Conservation (phyloP, 2,797 vertebrate genomes). For the Myotis findleyi region DNA sequence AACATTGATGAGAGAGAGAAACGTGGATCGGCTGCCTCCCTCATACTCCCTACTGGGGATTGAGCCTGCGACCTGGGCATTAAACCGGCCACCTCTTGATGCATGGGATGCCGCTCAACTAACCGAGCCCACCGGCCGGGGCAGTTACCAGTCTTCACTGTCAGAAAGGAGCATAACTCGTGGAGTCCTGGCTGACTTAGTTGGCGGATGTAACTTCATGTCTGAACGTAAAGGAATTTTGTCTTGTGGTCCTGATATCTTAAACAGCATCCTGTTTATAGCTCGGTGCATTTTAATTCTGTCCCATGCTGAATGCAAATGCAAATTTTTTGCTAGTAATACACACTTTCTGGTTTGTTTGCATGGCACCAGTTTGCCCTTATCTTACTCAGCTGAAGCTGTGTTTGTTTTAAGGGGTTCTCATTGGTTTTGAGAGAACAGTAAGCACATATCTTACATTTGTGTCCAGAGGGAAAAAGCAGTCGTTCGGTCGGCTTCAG, state of each 20-base stretch:
- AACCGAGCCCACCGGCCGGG: background rate
- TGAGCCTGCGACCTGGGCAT: background rate
- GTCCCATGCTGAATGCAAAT: background rate
- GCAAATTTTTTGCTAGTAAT: slow-evolving; percentile 53
- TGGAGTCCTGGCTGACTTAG: background rate
- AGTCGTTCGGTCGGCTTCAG: background rate
- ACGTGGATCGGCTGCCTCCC: background rate
- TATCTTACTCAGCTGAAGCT: slow-evolving; percentile 18
- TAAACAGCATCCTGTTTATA: background rate
- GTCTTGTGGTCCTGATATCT: background rate
- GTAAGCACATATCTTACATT: background rate
- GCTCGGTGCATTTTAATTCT: slow-evolving; percentile 45
- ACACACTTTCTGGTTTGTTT: slow-evolving; percentile 21
- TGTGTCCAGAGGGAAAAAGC: background rate
- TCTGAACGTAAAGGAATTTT: background rate
- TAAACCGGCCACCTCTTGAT: background rate
- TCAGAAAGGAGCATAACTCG: background rate
- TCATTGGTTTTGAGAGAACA: slow-evolving; percentile 46
- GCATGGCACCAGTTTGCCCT: slow-evolving; percentile 38
- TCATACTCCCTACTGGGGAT: background rate
- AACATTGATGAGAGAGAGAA: background rate
- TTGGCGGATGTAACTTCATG: background rate
- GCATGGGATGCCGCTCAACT: background rate
- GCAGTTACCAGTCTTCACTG: background rate
- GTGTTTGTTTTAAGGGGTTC: slow-evolving; percentile 50